Conservation (phyloP, 2,797 vertebrate genomes). For the Mormyrops boulengeri region DNA sequence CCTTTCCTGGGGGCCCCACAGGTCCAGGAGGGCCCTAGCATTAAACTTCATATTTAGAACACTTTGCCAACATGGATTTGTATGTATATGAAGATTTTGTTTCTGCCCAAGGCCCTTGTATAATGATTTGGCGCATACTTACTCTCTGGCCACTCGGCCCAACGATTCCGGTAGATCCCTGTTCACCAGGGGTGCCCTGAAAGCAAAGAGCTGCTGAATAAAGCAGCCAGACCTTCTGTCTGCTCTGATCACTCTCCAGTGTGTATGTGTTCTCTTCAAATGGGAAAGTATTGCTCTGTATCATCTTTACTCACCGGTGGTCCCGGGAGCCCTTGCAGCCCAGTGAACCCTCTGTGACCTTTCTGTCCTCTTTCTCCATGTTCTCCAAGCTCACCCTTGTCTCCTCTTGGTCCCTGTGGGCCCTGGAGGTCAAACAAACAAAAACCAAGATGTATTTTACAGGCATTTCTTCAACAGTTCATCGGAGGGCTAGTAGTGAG, state of each 20-base stretch:
- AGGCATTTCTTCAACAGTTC: background rate
- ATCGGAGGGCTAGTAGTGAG: background rate
- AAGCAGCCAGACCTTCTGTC: background rate
- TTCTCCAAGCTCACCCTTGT: slow-evolving; percentile 94
- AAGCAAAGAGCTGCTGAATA: slow-evolving; percentile 13
- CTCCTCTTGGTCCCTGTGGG: slow-evolving; percentile 95
- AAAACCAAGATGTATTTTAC: background rate
- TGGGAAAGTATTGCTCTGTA: background rate
- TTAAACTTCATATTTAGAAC: slow-evolving; percentile 10
- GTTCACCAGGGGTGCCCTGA: slow-evolving; percentile 90
- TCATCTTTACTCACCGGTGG: slow-evolving; percentile 77
- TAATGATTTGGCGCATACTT: slow-evolving; percentile 47
- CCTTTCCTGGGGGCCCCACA: slow-evolving; percentile 88
- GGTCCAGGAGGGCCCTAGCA: slow-evolving; percentile 89
- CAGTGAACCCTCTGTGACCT: slow-evolving; percentile 93
- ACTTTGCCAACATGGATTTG: background rate
- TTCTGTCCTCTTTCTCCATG: slow-evolving; percentile 95
- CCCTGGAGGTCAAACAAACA: slow-evolving; percentile 61
- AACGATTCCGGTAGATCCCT: slow-evolving; percentile 82
- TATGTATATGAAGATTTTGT: background rate
- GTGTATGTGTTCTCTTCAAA: background rate
- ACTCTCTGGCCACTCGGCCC: slow-evolving; percentile 90
- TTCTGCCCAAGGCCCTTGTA: background rate
- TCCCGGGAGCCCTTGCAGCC: slow-evolving; percentile 93
- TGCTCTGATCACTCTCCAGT: background rate